These are phyloP conservation scores for Myanophis thanlyinensis DNA, from an alignment of 2,113 vertebrate genomes.

Conservation along the genomic window DNA sequence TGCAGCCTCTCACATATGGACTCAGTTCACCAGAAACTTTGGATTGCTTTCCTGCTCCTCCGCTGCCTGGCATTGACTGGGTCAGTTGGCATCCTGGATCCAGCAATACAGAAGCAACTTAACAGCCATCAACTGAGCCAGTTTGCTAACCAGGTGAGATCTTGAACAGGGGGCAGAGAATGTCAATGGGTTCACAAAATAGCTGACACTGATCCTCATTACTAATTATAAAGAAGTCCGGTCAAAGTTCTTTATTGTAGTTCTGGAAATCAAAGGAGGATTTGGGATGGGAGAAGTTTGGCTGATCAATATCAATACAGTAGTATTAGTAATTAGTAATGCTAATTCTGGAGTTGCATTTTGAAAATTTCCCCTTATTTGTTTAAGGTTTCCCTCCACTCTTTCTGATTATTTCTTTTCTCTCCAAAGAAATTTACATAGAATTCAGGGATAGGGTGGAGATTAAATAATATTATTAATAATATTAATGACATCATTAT, in stretches of 20 bases:
- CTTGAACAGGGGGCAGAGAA: neutral
- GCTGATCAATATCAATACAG: neutral
- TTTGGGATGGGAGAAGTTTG: neutral
- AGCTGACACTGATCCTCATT: neutral
- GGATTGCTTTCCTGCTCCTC: neutral
- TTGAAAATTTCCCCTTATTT: neutral
- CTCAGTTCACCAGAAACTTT: neutral
- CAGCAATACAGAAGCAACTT: conserved; percentile 14
- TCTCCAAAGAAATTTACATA: neutral
- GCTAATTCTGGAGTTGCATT: neutral
- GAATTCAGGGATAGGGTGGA: neutral
- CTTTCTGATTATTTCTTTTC: neutral
- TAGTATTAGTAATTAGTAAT: no score
- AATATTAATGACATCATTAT: neutral
- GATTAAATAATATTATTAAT: neutral
- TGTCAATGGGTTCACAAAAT: neutral
- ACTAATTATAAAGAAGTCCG: neutral
- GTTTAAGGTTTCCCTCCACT: neutral
- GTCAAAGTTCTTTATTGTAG: neutral
- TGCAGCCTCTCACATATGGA: neutral
- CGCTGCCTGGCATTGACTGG: conserved; percentile 19
- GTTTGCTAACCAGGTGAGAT: conserved; percentile 19
- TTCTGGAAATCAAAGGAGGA: neutral
- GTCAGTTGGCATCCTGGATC: conserved; percentile 21
- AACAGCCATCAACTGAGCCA: conserved; percentile 11